phyloP scores from a whole-genome alignment of 2,797 vertebrate species.

The Echiichthys vipera region DNA sequence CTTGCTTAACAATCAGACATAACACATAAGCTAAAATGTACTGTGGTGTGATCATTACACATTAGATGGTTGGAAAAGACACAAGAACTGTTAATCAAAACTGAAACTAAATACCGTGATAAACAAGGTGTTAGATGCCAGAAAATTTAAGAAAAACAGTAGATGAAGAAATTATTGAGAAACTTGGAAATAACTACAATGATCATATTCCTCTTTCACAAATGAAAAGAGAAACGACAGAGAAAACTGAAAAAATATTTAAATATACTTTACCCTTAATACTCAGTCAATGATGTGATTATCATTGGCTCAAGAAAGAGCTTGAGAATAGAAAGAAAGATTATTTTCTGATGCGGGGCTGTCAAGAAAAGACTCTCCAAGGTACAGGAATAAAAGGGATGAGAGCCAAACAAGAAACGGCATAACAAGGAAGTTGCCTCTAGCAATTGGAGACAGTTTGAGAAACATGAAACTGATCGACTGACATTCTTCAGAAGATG shows the following conservation, averaged over 20 bases:
- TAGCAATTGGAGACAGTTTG: constrained; percentile 42
- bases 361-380: constrained; percentile 46
- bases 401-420: constrained; percentile 52
- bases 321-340: constrained; percentile 33
- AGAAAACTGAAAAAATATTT: constrained; percentile 16
- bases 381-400: constrained; percentile 32
- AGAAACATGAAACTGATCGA: constrained; percentile 70
- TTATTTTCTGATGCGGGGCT: constrained; percentile 23
- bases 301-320: constrained; percentile 82
- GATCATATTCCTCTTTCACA: constrained; percentile 41
- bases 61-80: constrained; percentile 1
- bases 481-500: constrained; percentile 44
- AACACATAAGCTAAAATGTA: constrained; percentile 5
- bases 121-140: constrained; percentile 23
- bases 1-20: constrained; percentile 45
- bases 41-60: constrained; percentile 2
- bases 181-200: constrained; percentile 14
- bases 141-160: constrained; percentile 25
- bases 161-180: constrained; percentile 11
- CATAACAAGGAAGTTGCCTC: constrained; percentile 31
- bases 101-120: not conserved
- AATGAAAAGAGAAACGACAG: constrained; percentile 54
- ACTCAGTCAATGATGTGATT: constrained; percentile 64
- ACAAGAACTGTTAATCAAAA: not conserved
- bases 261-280: constrained; percentile 7